A percentile compares a stretch with the other conserved stretches of the same genome.
Conservation (phyloP, 2,888 invertebrate genomes). For the Macropis europaea region DNA sequence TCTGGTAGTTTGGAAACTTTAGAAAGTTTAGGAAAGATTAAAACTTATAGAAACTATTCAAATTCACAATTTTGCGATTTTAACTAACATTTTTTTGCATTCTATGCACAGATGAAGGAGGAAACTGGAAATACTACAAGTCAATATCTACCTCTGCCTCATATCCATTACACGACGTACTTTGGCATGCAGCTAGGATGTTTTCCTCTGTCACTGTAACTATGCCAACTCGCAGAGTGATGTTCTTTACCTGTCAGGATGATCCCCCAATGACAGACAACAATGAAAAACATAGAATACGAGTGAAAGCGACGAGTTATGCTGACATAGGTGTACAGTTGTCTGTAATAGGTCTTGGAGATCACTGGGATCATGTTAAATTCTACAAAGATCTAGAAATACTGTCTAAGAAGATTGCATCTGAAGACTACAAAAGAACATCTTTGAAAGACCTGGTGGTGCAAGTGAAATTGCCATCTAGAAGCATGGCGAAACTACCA, state of each 20-base stretch:
- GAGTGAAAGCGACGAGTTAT: conserved; percentile 37
- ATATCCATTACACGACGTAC: conserved; percentile 60
- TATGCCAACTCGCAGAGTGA: conserved; percentile 51
- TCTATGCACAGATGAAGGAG: conserved; percentile 18
- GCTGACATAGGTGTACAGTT: conserved; percentile 42
- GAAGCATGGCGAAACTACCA: conserved; percentile 50
- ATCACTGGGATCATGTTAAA: conserved; percentile 51
- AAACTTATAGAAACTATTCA: background rate
- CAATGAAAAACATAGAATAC: conserved; percentile 55
- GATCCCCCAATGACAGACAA: conserved; percentile 35
- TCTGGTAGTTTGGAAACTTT: too few relatives aligned
- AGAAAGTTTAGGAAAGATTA: background rate
- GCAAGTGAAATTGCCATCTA: conserved; percentile 58
- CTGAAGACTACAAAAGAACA: conserved; percentile 46
- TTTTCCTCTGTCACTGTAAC: conserved; percentile 48
- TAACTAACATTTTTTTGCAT: background rate
- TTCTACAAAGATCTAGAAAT: conserved; percentile 67
- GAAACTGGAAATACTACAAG: conserved; percentile 30
- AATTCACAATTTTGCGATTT: background rate
- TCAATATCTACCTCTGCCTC: conserved; percentile 1
- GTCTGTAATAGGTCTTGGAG: conserved; percentile 49
- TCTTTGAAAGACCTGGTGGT: conserved; percentile 52
- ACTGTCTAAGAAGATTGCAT: conserved; percentile 41
- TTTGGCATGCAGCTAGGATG: conserved; percentile 49
- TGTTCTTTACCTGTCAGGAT: conserved; percentile 59